phyloP scores from a whole-genome alignment of 2,113 vertebrate species.

The Perca flavescens region DNA sequence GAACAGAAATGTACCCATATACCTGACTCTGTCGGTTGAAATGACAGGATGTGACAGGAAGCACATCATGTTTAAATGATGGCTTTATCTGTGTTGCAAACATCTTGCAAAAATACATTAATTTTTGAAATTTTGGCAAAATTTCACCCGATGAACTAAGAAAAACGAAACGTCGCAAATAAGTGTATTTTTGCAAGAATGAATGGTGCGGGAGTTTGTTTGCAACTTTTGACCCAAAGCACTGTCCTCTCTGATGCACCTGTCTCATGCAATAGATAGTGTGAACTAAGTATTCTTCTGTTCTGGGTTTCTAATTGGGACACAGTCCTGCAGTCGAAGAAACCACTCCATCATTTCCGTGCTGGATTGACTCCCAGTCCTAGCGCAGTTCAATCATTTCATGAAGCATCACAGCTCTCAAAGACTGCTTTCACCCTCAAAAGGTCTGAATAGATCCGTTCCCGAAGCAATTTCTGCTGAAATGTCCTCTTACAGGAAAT shows the following conservation, averaged over 20 bases:
- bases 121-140: no score
- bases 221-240: no score
- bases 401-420: conserved; percentile 1
- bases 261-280: no score
- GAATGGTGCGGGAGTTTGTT: no score
- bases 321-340: conserved; percentile 1
- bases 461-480: conserved; percentile 23
- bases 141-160: no score
- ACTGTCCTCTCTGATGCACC: no score
- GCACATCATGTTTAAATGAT: background rate
- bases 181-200: no score
- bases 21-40: background rate
- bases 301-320: background rate
- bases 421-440: background rate
- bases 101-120: no score
- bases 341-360: background rate
- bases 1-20: background rate
- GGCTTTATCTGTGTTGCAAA: background rate
- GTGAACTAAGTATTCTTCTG: no score
- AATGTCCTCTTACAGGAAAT: conserved; percentile 30
- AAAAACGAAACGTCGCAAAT: no score
- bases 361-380: conserved; percentile 21
- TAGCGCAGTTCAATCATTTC: background rate
- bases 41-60: conserved; percentile 4
- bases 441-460: background rate